Conservation (phyloP, 1,140 invertebrate genomes). For the Tenebrio molitor region DNA sequence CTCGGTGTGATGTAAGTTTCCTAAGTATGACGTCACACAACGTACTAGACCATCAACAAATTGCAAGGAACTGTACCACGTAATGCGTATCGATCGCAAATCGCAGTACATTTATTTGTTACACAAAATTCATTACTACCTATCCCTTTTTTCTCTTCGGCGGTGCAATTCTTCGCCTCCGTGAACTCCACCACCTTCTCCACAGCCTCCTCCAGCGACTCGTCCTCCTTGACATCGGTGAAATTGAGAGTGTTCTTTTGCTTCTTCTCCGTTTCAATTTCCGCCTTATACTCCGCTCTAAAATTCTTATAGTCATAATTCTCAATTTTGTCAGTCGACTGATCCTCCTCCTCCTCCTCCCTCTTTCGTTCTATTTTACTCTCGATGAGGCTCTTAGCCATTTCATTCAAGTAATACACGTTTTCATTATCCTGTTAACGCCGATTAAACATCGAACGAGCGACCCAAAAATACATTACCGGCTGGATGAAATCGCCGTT, state of each 20-base stretch:
- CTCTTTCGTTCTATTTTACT: slow-evolving; percentile 44
- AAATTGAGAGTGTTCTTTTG: slow-evolving; percentile 60
- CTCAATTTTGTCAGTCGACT: slow-evolving; percentile 11
- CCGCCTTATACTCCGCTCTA: slow-evolving; percentile 59
- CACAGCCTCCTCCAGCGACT: slow-evolving; percentile 57
- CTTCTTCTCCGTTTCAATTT: slow-evolving; percentile 52
- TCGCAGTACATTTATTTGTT: no score
- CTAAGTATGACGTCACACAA: no score
- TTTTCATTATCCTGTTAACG: slow-evolving; percentile 49
- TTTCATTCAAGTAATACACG: slow-evolving; percentile 53
- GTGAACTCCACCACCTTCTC: slow-evolving; percentile 55
- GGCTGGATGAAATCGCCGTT: slow-evolving; percentile 47
- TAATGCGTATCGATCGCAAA: no score
- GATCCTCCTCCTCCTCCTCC: slow-evolving; percentile 41
- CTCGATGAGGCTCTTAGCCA: slow-evolving; percentile 39
- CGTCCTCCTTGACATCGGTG: slow-evolving; percentile 62
- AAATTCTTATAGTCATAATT: slow-evolving; percentile 62
- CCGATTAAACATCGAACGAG: slow-evolving; percentile 10
- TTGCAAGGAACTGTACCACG: no score
- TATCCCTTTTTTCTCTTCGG: slow-evolving; percentile 61
- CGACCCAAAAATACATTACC: neutral
- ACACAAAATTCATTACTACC: no score
- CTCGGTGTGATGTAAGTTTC: no score
- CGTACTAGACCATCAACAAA: no score
- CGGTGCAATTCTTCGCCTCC: slow-evolving; percentile 60